These are phyloP conservation scores for Ostrea denselamellosa DNA, from an alignment of 1,140 invertebrate species.

Conservation along the genomic window DNA sequence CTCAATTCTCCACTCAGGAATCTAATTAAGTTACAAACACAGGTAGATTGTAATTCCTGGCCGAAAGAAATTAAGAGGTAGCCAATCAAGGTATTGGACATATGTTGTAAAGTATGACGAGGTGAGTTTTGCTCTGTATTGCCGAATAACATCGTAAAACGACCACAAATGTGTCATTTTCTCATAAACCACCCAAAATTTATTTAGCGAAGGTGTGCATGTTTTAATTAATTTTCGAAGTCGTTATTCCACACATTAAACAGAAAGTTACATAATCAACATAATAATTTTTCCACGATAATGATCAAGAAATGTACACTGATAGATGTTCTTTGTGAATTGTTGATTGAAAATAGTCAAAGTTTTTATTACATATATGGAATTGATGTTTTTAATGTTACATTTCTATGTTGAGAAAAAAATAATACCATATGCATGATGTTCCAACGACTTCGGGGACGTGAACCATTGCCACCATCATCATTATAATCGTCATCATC, in stretches of 20 bases:
- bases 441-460: no score
- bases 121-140: not conserved
- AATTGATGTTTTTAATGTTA: no score
- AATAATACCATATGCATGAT: no score
- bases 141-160: not conserved
- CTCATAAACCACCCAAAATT: slow-evolving; percentile 18
- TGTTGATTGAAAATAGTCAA: no score
- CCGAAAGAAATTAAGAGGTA: slow-evolving; percentile 24
- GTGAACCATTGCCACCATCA: no score
- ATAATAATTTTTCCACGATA: not conserved
- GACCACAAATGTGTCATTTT: slow-evolving; percentile 3
- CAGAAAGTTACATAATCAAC: not conserved
- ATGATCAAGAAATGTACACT: not conserved
- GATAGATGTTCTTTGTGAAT: not conserved
- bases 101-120: slow-evolving; percentile 17
- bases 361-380: no score
- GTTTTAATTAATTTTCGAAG: not conserved
- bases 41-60: slow-evolving; percentile 25
- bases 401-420: no score
- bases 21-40: slow-evolving; percentile 27
- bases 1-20: slow-evolving; percentile 1
- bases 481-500: no score
- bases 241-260: not conserved
- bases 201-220: slow-evolving; percentile 24
- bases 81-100: slow-evolving; percentile 19